Evolutionary conservation across 2,888 invertebrate genomes (phyloP).

Genomic region (Platyscelio sp.): DNA sequence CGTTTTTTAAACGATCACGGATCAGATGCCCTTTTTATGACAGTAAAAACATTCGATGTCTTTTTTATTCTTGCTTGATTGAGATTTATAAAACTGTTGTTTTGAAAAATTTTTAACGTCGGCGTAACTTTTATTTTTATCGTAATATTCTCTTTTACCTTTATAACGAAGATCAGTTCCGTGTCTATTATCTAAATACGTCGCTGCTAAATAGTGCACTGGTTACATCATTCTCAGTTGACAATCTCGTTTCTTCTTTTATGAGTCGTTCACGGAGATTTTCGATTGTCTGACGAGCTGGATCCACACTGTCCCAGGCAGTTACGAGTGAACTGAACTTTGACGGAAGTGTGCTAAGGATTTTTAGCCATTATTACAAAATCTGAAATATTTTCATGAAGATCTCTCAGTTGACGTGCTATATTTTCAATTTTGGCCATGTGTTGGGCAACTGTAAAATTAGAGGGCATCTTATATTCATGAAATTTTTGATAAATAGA

Average conservation of each 20-base stretch:
- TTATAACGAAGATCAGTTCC: too few relatives aligned
- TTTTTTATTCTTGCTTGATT: neutral
- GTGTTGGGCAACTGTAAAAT: neutral
- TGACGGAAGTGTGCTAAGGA: conserved; percentile 68
- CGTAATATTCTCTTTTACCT: too few relatives aligned
- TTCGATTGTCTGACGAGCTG: conserved; percentile 59
- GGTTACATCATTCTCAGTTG: conserved; percentile 4
- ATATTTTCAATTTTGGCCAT: neutral
- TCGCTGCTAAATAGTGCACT: neutral
- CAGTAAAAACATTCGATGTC: conserved; percentile 32
- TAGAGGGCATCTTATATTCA: neutral
- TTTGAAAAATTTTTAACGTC: too few relatives aligned
- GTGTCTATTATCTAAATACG: too few relatives aligned
- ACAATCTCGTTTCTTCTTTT: conserved; percentile 48
- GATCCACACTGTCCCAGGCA: conserved; percentile 69
- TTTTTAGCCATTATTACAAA: conserved; percentile 70
- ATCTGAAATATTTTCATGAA: conserved; percentile 67
- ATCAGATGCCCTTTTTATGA: conserved; percentile 29
- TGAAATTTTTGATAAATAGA: neutral
- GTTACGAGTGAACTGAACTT: conserved; percentile 64
- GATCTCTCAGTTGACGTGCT: conserved; percentile 28
- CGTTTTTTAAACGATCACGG: neutral
- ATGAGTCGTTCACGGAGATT: conserved; percentile 49
- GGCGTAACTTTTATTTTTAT: too few relatives aligned
- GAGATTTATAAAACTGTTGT: too few relatives aligned